Evolutionary conservation across 2,797 vertebrate species (phyloP).

Genomic region (Myripristis jacobus): DNA sequence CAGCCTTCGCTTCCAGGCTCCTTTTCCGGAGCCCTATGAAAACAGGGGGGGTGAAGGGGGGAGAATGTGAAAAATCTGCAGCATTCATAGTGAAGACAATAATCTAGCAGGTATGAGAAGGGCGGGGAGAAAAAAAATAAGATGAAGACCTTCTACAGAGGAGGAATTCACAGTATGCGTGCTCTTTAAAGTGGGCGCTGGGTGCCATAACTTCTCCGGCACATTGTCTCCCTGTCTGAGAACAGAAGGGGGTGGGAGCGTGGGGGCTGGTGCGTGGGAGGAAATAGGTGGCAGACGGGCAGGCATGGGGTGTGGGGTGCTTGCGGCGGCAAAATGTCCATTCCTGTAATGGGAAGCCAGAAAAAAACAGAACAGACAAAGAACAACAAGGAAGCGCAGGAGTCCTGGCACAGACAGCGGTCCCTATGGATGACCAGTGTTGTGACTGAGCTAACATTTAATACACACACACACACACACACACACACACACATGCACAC

Average conservation of each 20-base stretch:
- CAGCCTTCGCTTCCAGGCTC: constrained; percentile 49
- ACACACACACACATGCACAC: neutral
- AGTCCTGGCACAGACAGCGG: constrained; percentile 5
- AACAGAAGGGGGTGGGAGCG: constrained; percentile 21
- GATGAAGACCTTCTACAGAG: constrained; percentile 39
- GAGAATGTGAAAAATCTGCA: constrained; percentile 65
- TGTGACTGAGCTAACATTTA: too few relatives aligned
- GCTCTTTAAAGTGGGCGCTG: constrained; percentile 39
- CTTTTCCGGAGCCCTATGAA: constrained; percentile 62
- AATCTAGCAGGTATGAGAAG: constrained; percentile 64
- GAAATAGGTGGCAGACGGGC: neutral
- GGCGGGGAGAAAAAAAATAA: neutral
- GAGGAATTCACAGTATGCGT: constrained; percentile 60
- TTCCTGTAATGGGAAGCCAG: constrained; percentile 18
- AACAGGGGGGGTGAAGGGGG: constrained; percentile 39
- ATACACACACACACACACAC: neutral
- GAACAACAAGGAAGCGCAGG: constrained; percentile 22
- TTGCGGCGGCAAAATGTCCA: neutral
- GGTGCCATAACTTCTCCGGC: constrained; percentile 41
- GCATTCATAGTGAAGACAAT: constrained; percentile 54
- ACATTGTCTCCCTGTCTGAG: constrained; percentile 38
- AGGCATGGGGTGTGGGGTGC: neutral
- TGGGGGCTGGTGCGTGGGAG: constrained; percentile 24
- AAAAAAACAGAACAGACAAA: constrained; percentile 9
- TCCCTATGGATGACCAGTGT: too few relatives aligned